Percentiles rank a stretch among this genome's conserved stretches.
Conservation (phyloP, 2,888 invertebrate genomes). For the Ariolimax columbianus region DNA sequence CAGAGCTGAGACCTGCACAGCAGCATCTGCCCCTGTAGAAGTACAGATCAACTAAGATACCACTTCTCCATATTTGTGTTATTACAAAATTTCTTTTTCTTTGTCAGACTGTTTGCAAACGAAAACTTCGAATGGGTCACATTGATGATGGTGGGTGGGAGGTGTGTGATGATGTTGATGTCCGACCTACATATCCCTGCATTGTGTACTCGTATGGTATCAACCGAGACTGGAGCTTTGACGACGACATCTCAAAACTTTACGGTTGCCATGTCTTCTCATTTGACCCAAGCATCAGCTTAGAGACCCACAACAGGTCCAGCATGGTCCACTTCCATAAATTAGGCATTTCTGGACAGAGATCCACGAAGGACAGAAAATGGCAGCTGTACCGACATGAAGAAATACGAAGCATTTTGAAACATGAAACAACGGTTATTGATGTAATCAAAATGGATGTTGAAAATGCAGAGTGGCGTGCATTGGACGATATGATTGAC, state of each 20-base stretch:
- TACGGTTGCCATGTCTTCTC: slow-evolving; percentile 50
- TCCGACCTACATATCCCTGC: slow-evolving; percentile 48
- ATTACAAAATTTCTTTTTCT: no score
- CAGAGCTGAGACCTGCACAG: no score
- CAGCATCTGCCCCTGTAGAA: no score
- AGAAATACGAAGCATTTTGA: slow-evolving; percentile 1
- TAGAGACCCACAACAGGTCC: neutral
- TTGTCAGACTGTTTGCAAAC: slow-evolving; percentile 31
- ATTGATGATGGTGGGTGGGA: slow-evolving; percentile 53
- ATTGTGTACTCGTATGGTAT: slow-evolving; percentile 55
- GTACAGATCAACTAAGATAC: no score
- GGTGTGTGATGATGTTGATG: slow-evolving; percentile 51
- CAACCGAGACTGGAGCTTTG: slow-evolving; percentile 49
- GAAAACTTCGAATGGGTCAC: slow-evolving; percentile 51
- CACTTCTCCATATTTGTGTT: no score
- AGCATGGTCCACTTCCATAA: slow-evolving; percentile 30
- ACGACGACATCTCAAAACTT: slow-evolving; percentile 33
- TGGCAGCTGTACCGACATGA: neutral
- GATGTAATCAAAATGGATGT: slow-evolving; percentile 49
- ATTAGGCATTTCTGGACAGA: slow-evolving; percentile 10
- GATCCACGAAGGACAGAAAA: neutral
- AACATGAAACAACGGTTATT: slow-evolving; percentile 7
- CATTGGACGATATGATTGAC: slow-evolving; percentile 27
- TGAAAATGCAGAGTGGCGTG: slow-evolving; percentile 50
- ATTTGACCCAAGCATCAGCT: slow-evolving; percentile 46